phyloP scores from a whole-genome alignment of 2,113 vertebrate species.

The Takifugu flavidus region DNA sequence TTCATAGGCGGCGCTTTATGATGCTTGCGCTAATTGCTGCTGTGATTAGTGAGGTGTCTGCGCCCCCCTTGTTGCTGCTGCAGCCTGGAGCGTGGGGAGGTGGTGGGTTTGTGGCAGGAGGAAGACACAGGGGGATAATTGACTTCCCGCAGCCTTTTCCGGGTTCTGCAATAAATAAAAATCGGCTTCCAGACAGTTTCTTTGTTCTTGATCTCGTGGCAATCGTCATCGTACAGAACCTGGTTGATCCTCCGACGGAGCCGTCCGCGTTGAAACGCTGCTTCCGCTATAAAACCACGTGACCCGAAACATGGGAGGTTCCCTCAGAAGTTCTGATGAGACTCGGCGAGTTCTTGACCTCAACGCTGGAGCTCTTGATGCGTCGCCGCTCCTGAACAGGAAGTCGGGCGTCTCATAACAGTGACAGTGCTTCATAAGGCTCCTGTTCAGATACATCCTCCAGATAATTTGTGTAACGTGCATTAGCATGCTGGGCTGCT shows the following conservation, averaged over 20 bases:
- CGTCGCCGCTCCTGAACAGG: neutral
- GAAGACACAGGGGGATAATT: constrained; percentile 61
- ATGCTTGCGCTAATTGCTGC: constrained; percentile 66
- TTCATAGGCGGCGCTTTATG: constrained; percentile 70
- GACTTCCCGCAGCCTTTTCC: constrained; percentile 58
- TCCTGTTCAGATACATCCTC: constrained; percentile 26
- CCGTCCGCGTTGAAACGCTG: neutral
- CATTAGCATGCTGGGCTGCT: constrained; percentile 44
- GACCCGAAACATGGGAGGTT: neutral
- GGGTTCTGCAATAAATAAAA: constrained; percentile 64
- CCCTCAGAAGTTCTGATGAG: neutral
- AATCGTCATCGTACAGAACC: constrained; percentile 1
- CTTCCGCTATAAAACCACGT: constrained; percentile 2
- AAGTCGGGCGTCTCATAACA: constrained; percentile 13
- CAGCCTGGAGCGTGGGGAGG: constrained; percentile 48
- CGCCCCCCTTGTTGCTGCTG: constrained; percentile 43
- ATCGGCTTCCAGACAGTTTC: constrained; percentile 55
- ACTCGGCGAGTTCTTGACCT: constrained; percentile 24
- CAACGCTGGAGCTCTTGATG: neutral
- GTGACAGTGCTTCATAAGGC: constrained; percentile 9
- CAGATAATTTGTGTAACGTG: constrained; percentile 7
- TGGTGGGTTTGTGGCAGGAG: constrained; percentile 45
- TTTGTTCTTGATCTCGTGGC: constrained; percentile 36
- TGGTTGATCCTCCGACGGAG: neutral
- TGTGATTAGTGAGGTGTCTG: constrained; percentile 71